Evolutionary conservation across 2,113 vertebrate species (phyloP), one percentile per base, ranked within the genome.

Genomic region (Panurus biarmicus): DNA sequence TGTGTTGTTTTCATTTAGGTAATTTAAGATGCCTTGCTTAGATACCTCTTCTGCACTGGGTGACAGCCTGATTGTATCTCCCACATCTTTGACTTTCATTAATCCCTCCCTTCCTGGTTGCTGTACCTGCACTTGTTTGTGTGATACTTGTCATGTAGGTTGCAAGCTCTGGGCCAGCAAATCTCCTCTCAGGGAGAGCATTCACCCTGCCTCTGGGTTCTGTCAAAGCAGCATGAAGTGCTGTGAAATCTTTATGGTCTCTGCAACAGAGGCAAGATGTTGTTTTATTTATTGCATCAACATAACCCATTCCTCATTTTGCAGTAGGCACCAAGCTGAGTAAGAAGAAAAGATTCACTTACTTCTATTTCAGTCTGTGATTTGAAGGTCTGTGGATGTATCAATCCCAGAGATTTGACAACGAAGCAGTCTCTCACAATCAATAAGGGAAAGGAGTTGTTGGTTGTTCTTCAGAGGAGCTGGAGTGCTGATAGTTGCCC

Each of bases 101-200:
- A 92, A 90, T 96, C 94, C 95, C 94, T 95, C 95, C 94, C 88
- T 96, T 95, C 95, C 95, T 96, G 95, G 60, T n/a, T 92, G 65
- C 79, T 88, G 0, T 79, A 62, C 64, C 83, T 90, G 66, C 56
- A 56, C 61, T 81, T 92, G 85, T 93, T 95, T 95, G 47, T 86
- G 33, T 67, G 54, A 21, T 2, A 5, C 14, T 77, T 5, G 1
- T 66, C 38, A 12, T 51, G 36, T 54, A 61, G 35, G 29, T 80
- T 92, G 72, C 64, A 57, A 48, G n/a, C 57, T 90, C 66, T 75
- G 48, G 53, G 54, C 33, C 47, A 62, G 66, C 50, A 76, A 77
- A 70, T 56, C 42, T 75, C 9, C 20, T 81, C 21, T 87, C 24
- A 1, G 3, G 22, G 25, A 66, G 24, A 66, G 56, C 36, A 60